Evolutionary conservation across 1,140 invertebrate species (phyloP), one percentile per base, ranked within the genome.

Genomic region (Drosophila orosa): DNA sequence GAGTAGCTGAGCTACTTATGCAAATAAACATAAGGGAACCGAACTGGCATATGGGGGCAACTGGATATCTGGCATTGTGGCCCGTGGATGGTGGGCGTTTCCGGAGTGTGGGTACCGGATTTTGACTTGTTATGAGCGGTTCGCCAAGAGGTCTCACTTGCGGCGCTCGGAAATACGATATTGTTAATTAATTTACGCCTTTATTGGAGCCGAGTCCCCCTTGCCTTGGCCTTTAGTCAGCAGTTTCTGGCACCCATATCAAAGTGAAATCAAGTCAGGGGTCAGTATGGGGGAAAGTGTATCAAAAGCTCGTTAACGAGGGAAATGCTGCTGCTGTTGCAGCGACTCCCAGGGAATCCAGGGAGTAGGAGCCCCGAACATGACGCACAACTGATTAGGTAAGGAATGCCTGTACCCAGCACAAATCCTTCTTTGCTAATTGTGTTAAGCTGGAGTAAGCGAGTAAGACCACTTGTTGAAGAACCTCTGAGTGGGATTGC

Each of bases 101-200:
- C 54, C 58, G 27, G 45, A 8, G 39, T 54, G 37, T 52, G 54
- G 33, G n/a, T 19, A 37, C 9, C 42, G 39, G 61, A 58, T 44
- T 76, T 67, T 39, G 61, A 78, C 59, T 72, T 73, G 55, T 67
- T 65, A 81, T 71, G 60, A 66, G 62, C 57, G 60, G 61, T 69
- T 67, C 57, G 33, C 47, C 63, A 37, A 35, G 50, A 60, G 45
- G n/a, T n/a, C 60, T 63, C 42, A 22, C 56, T 59, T 31, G 73
- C 12, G 60, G 66, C 71, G 78, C 75, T 71, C 76, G 82, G 84
- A 86, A 80, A 89, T 72, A 72, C 68, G 80, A 89, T 90, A 80
- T 80, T 89, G 77, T 90, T 89, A 89, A 89, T 89, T 89, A 89
- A 89, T 89, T 89, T 89, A 89, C 58, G 80, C 84, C 72, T 84